A percentile compares a stretch with the other conserved stretches of the same genome.
These are phyloP conservation scores for Pithys albifrons DNA, from an alignment of 2,113 vertebrate genomes.

Conservation along the genomic window DNA sequence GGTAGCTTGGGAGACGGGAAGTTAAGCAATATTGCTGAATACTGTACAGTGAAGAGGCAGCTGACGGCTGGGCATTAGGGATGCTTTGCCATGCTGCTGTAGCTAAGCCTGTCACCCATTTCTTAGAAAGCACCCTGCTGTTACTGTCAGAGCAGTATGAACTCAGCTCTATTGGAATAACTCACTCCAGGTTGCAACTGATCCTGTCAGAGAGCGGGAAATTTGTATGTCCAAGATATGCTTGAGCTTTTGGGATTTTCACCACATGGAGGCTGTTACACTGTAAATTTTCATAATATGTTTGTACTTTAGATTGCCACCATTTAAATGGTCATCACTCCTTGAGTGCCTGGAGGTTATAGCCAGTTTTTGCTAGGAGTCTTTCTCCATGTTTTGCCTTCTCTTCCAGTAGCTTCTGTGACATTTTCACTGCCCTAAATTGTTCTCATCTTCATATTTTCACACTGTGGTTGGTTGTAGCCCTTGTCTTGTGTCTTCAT, in stretches of 20 bases:
- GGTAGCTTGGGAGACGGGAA: background rate
- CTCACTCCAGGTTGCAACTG: background rate
- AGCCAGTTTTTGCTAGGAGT: background rate
- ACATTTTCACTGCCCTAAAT: background rate
- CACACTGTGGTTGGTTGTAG: background rate
- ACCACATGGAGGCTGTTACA: background rate
- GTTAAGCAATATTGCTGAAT: background rate
- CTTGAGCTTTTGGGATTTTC: background rate
- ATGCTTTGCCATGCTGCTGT: constrained; percentile 11
- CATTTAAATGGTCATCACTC: background rate
- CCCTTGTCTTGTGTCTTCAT: background rate
- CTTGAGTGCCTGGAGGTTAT: background rate
- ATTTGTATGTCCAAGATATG: background rate
- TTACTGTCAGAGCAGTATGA: background rate
- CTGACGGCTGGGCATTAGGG: background rate
- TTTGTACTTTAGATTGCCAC: background rate
- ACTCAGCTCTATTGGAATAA: background rate
- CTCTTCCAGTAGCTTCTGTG: background rate
- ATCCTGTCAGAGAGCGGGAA: background rate
- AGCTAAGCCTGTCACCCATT: background rate
- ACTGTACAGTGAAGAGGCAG: background rate
- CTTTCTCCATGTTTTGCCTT: background rate
- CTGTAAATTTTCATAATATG: background rate
- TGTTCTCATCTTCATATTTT: background rate
- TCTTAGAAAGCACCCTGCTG: background rate